Conservation (phyloP, 2,888 invertebrate genomes). For the Lasioglossum morio region DNA sequence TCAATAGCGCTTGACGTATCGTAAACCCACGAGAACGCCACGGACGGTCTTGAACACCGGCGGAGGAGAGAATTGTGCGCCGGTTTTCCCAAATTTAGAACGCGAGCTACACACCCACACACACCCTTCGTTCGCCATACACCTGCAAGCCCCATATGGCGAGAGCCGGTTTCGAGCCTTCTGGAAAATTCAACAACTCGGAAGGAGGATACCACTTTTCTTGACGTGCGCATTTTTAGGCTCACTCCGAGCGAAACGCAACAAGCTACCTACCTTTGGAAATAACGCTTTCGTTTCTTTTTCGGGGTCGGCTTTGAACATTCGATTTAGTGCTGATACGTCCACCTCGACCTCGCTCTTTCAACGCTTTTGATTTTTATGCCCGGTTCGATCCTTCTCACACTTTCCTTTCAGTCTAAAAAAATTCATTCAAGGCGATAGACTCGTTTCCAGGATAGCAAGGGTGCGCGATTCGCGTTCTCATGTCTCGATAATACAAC, state of each 20-base stretch:
- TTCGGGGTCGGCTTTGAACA: not conserved
- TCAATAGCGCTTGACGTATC: constrained; percentile 20
- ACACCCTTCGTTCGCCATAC: not conserved
- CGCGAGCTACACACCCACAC: not conserved
- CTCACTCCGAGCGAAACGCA: not conserved
- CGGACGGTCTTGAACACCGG: not conserved
- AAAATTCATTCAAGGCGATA: not conserved
- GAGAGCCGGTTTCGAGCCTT: not conserved
- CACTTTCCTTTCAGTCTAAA: not conserved
- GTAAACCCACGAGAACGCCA: constrained; percentile 16
- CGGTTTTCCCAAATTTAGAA: constrained; percentile 17
- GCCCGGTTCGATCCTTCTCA: not conserved
- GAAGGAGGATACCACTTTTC: not conserved
- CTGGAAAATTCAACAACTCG: constrained; percentile 5
- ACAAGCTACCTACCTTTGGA: not conserved
- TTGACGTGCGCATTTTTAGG: not conserved
- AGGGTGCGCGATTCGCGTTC: too few species aligned
- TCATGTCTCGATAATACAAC: too few species aligned
- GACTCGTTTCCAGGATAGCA: too few species aligned
- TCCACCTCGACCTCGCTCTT: not conserved
- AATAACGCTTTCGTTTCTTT: not conserved
- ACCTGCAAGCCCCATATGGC: not conserved
- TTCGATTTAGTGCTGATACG: not conserved
- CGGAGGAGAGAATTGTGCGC: not conserved
- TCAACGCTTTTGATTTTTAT: not conserved